A percentile compares a stretch with the other conserved stretches of the same genome.
Conservation (phyloP, 2,888 invertebrate species). For the Rapana venosa region DNA sequence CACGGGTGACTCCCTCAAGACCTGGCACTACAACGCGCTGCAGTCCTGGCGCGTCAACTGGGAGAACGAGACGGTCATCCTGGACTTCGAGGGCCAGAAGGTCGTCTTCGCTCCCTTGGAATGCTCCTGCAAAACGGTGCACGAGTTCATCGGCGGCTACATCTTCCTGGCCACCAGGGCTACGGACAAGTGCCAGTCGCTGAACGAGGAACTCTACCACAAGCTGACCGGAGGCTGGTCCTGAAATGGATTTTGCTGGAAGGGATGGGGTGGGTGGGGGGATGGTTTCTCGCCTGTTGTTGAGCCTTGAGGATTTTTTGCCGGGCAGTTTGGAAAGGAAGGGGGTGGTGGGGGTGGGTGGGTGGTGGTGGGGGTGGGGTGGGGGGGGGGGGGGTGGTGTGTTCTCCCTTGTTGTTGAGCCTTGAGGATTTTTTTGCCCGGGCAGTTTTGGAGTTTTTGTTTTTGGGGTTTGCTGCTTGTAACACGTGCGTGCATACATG, state of each 20-base stretch:
- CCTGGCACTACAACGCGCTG: conserved; percentile 98
- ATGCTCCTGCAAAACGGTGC: conserved; percentile 98
- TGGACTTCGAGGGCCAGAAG: conserved; percentile 94
- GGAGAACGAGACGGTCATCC: conserved; percentile 86
- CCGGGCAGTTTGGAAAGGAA: background rate
- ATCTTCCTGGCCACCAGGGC: conserved; percentile 98
- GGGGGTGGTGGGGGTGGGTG: conserved; percentile 1
- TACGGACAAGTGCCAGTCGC: conserved; percentile 96
- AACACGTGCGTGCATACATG: too few species aligned
- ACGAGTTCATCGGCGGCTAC: conserved; percentile 99
- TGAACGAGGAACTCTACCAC: conserved; percentile 98
- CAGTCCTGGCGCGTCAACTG: conserved; percentile 99
- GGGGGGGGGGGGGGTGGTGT: too few species aligned
- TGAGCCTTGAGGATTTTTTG: too few species aligned
- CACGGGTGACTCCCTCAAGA: conserved; percentile 95
- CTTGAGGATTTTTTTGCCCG: too few species aligned
- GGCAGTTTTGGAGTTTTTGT: too few species aligned
- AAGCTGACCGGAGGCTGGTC: conserved; percentile 93
- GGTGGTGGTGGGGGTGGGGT: too few species aligned
- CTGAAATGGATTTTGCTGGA: background rate
- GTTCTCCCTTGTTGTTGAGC: too few species aligned
- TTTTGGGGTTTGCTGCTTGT: too few species aligned
- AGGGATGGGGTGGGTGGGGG: too few species aligned
- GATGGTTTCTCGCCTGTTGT: too few species aligned
- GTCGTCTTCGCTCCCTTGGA: conserved; percentile 95